phyloP scores from a whole-genome alignment of 2,113 vertebrate species.

The Lepidothrix coronata region DNA sequence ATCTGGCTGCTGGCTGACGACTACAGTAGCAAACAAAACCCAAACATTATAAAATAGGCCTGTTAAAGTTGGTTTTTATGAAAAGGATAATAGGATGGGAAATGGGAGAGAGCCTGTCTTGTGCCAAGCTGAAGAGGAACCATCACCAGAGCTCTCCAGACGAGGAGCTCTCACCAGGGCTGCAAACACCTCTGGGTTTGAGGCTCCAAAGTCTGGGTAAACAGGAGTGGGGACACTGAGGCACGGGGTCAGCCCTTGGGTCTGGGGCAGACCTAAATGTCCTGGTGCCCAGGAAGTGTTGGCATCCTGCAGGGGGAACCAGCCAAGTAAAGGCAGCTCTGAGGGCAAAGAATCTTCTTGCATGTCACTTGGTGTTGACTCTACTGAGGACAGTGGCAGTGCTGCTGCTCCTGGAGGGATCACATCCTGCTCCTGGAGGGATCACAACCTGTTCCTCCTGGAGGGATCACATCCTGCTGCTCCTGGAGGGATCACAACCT shows the following conservation, averaged over 20 bases:
- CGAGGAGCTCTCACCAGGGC: conserved; percentile 12
- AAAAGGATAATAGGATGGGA: not conserved
- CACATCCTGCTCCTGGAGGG: not conserved
- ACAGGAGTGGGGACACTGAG: not conserved
- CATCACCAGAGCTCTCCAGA: not conserved
- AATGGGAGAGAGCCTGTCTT: not conserved
- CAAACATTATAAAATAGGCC: conserved; percentile 38
- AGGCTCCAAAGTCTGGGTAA: not conserved
- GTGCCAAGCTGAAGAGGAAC: conserved; percentile 6
- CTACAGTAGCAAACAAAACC: conserved; percentile 65
- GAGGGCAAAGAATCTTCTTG: not conserved
- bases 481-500: too few species aligned
- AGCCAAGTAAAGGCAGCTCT: not conserved
- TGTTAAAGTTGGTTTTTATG: conserved; percentile 39
- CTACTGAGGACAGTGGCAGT: not conserved
- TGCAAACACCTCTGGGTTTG: not conserved
- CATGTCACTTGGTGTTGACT: not conserved
- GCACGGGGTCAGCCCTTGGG: not conserved
- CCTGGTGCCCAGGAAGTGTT: not conserved
- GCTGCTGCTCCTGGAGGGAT: not conserved
- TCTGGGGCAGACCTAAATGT: not conserved
- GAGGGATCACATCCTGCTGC: too few species aligned
- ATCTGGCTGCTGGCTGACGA: conserved; percentile 56
- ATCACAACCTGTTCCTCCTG: not conserved
- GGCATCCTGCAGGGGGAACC: too few species aligned